These are phyloP conservation scores for Drosophila baimaii DNA, from an alignment of 1,140 invertebrate species.

Conservation along the genomic window DNA sequence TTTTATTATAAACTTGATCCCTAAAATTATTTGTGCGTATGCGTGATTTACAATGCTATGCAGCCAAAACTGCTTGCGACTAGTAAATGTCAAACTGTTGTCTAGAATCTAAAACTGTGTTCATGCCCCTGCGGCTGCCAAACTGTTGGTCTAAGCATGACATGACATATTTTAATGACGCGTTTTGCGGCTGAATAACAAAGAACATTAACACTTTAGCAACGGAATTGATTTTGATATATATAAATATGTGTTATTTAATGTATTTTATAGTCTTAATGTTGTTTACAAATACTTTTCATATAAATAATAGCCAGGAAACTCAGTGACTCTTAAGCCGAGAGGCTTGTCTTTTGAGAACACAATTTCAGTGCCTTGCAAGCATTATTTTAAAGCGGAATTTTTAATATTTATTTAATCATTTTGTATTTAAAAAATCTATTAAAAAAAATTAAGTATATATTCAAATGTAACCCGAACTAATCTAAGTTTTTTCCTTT, in stretches of 20 bases:
- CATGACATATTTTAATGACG: conserved; percentile 6
- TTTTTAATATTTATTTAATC: neutral
- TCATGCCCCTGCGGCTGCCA: neutral
- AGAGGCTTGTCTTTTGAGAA: neutral
- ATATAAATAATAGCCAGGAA: neutral
- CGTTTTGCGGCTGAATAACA: neutral
- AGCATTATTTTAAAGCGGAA: neutral
- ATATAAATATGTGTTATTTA: neutral
- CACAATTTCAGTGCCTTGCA: neutral
- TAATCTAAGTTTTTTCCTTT: neutral
- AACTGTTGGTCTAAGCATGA: conserved; percentile 38
- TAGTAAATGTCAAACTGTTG: conserved; percentile 14
- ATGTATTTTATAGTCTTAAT: neutral
- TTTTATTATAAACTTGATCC: neutral
- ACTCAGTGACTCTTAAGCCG: too few species aligned
- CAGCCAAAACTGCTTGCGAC: conserved; percentile 11
- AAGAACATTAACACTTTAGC: neutral
- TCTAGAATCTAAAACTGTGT: conserved; percentile 18
- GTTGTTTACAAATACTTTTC: neutral
- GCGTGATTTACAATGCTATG: conserved; percentile 1
- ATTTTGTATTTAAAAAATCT: too few species aligned
- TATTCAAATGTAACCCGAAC: neutral
- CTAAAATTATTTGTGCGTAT: neutral
- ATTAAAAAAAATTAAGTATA: neutral
- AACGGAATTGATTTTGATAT: neutral